phyloP scores from a whole-genome alignment of 1,140 invertebrate genomes.

The Plectrocnemia conspersa region DNA sequence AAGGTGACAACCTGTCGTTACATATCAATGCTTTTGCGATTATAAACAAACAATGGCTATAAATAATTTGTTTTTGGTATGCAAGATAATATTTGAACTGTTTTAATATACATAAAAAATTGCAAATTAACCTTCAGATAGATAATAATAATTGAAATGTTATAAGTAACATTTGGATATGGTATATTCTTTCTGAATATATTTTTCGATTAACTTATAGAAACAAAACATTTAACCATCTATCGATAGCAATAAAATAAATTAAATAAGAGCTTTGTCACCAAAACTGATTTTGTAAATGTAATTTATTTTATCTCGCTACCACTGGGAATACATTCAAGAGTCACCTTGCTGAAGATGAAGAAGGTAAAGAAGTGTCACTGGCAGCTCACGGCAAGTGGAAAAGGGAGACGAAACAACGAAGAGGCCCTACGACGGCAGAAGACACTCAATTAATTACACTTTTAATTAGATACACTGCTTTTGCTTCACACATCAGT shows the following conservation, averaged over 20 bases:
- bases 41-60: too few species aligned
- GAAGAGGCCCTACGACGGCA: constrained; percentile 9
- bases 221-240: too few species aligned
- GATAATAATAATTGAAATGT: not conserved
- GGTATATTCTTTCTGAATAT: too few species aligned
- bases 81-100: too few species aligned
- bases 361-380: constrained; percentile 37
- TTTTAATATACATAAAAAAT: too few species aligned
- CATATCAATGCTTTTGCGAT: too few species aligned
- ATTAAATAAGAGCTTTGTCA: too few species aligned
- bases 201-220: too few species aligned
- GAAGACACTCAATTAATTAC: constrained; percentile 31
- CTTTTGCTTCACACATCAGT: constrained; percentile 16
- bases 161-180: not conserved
- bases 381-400: constrained; percentile 20
- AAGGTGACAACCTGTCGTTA: too few species aligned
- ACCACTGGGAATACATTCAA: constrained; percentile 14
- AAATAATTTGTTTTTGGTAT: too few species aligned
- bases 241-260: too few species aligned
- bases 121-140: not conserved
- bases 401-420: constrained; percentile 2
- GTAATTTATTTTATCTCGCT: not conserved
- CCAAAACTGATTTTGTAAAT: too few species aligned
- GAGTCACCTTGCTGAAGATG: constrained; percentile 29
- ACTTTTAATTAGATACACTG: constrained; percentile 30